Base-by-base conservation (phyloP, 1,140 invertebrate species). In the Euura lappo region DNA sequence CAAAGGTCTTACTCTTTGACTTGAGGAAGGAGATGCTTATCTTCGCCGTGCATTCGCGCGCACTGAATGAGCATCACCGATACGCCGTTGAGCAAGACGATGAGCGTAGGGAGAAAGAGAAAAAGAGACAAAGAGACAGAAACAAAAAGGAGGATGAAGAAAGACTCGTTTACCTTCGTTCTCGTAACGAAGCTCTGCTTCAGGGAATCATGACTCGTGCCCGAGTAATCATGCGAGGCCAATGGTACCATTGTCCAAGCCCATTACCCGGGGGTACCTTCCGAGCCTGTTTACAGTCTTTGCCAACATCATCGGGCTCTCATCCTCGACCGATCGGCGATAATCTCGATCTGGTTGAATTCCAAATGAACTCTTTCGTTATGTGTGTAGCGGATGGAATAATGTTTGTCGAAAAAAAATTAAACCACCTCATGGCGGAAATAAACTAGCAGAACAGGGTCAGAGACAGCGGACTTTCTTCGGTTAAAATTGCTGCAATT, bases 101-200 rank as follows among this genome's bases (percentile, higher is more conserved):
- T 28, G 0, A 7, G 6, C 47, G 28, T 28, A 28, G 28, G 47
- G 47, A 11, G 11, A 51, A 51, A 11, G 47, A 11, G 47, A 11
- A 2, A 11, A 51, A 11, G 11, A 51, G 51, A 3, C 28, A 28
- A n/a, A 8, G 6, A n/a, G 3, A 60, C 51, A 11, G 51, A 5
- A 60, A 3, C 51, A 60, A 60, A 4, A n/a, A 60, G 13, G 13
- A 60, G 51, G 51, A 60, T 11, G 28, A 28, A 60, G 6, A 60
- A n/a, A 60, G 51, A 6, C 51, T 60, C 51, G 51, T 60, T 3
- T 60, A n/a, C 51, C 51, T 60, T 60, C 51, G 51, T 60, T 60
- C 51, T 60, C 51, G 51, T 60, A 60, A 60, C 51, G 51, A 60
- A 60, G 51, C 51, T 11, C 51, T 60, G 51, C 51, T 60, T 60